These are phyloP conservation scores for Oscheius sp. DNA, from an alignment of 2,888 invertebrate species.

Conservation along the genomic window DNA sequence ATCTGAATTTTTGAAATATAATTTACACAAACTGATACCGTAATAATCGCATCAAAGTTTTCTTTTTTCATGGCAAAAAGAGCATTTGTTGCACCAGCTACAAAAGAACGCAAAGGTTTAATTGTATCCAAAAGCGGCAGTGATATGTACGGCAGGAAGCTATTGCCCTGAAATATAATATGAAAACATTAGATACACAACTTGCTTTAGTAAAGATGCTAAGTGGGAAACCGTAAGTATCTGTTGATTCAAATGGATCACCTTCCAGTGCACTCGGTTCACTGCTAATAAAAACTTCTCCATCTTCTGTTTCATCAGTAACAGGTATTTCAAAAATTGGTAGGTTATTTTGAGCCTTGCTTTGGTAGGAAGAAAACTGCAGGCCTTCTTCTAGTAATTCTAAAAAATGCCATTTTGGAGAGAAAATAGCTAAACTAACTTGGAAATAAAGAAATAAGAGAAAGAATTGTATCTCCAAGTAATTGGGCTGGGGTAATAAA, in stretches of 20 bases:
- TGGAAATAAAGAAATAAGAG: slow-evolving; percentile 90
- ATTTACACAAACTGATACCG: slow-evolving; percentile 76
- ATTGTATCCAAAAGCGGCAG: slow-evolving; percentile 92
- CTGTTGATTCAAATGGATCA: slow-evolving; percentile 73
- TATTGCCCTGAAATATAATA: slow-evolving; percentile 80
- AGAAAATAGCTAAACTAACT: slow-evolving; percentile 73
- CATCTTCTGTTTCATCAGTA: slow-evolving; percentile 5
- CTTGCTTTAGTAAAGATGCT: slow-evolving; percentile 84
- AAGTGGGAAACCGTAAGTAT: slow-evolving; percentile 87
- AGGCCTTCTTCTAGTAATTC: slow-evolving; percentile 70
- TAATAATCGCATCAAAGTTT: slow-evolving; percentile 90
- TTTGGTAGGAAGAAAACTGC: slow-evolving; percentile 38
- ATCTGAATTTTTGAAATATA: slow-evolving; percentile 43
- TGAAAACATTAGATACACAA: background rate
- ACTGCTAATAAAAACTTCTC: slow-evolving; percentile 1
- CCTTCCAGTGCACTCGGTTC: background rate
- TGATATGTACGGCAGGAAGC: slow-evolving; percentile 94
- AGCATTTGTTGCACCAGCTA: slow-evolving; percentile 92
- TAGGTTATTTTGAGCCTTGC: background rate
- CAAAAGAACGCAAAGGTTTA: slow-evolving; percentile 78
- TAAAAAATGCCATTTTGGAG: slow-evolving; percentile 33
- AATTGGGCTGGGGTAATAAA: slow-evolving; percentile 92
- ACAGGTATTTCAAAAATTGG: slow-evolving; percentile 26
- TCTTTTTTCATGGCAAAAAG: slow-evolving; percentile 94
- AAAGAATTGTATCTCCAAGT: slow-evolving; percentile 86